phyloP scores from a whole-genome alignment of 1,140 invertebrate species.

The Caenorhabditis tropicalis region DNA sequence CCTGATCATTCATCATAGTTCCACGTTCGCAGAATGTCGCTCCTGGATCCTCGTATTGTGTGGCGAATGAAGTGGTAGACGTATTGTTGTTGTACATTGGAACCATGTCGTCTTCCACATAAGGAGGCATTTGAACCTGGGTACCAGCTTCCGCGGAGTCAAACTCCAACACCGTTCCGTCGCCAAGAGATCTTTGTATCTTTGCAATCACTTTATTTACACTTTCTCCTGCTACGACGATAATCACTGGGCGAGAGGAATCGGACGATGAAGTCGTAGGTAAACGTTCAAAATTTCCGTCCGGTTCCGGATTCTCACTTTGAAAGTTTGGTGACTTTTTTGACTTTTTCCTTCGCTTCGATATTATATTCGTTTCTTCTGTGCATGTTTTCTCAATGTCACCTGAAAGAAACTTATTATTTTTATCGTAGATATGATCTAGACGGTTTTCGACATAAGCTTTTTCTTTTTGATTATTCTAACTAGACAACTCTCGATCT shows the following conservation, averaged over 20 bases:
- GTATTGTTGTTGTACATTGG: not conserved
- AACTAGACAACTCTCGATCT: too few relatives aligned
- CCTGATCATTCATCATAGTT: slow-evolving; percentile 3
- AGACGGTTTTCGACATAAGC: too few relatives aligned
- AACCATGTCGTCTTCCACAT: not conserved
- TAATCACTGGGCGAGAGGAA: not conserved
- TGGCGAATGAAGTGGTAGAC: not conserved
- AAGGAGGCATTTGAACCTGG: not conserved
- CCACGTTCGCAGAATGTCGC: slow-evolving; percentile 20
- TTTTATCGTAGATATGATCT: too few relatives aligned
- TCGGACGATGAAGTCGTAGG: not conserved
- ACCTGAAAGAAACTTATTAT: too few relatives aligned
- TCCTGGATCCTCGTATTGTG: not conserved
- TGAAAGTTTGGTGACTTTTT: not conserved
- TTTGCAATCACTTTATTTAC: not conserved
- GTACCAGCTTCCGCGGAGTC: not conserved
- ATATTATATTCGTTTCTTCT: not conserved
- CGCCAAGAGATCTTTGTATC: not conserved
- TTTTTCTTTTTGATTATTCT: too few relatives aligned
- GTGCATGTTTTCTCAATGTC: too few relatives aligned
- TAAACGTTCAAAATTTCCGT: too few relatives aligned
- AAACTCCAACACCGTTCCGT: not conserved
- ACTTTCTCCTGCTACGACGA: not conserved
- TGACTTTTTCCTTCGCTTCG: not conserved
- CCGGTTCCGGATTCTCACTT: too few relatives aligned